Base-by-base conservation (phyloP, 2,113 vertebrate species). In the Calypte anna region DNA sequence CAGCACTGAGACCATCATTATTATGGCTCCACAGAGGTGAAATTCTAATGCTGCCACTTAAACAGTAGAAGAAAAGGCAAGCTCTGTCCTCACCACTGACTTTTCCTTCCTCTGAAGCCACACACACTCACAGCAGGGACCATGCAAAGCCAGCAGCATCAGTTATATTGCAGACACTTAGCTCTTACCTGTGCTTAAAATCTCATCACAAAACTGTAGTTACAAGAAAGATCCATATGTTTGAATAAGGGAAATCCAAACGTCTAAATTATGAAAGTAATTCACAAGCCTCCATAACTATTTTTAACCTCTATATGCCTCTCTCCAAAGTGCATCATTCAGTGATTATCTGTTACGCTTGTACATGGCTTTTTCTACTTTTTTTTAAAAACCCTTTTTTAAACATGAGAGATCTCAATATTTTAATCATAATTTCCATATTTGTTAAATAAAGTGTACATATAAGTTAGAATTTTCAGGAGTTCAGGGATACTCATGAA, bases 151-250 rank as follows among this genome's bases (percentile, higher is more conserved):
- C 62, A 90, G 74, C 69, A 92, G 66, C n/a, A 46, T 50, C 4
- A 87, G 74, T 46, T 90, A 12, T 5, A 74, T 81, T 88, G 84
- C 90, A 92, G 84, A 92, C 82, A 51, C 46, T 53, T 40, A 50
- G 28, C 48, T 40, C 50, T 81, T 85, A 84, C 50, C 33, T 64
- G 54, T 68, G 74, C 78, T 92, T 77, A 90, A 92, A 94, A 88
- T 51, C 74, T 84, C 63, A 80, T 76, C 57, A 85, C 38, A 82
- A 92, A 64, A 64, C 25, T 46, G 38, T 69, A 78, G 55, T 50
- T 78, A 48, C n/a, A 50, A 78, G 54, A 19, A 14, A 67, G 50
- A 55, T 15, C 36, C 67, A 82, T 75, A 79, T 13, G 36, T 62
- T 67, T 72, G 55, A 88, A 67, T 48, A 66, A 58, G 0, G 1